Base-by-base conservation (phyloP, 2,797 vertebrate species). In the Arctocebus calabarensis region DNA sequence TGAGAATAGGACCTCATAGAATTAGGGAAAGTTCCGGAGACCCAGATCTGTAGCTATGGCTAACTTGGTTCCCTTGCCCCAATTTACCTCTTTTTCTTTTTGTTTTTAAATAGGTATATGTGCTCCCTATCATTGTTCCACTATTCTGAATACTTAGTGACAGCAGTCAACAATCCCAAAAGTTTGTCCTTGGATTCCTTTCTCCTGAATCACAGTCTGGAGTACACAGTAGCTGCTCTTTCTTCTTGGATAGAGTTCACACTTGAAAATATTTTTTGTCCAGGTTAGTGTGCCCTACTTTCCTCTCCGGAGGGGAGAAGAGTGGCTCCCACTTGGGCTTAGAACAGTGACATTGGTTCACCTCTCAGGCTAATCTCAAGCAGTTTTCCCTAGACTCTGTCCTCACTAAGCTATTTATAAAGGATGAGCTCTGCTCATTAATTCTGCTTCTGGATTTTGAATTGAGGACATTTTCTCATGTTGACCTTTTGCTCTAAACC, bases 191-290 rank as follows among this genome's bases (percentile, higher is more conserved):
- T 99, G 97, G 99, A 99, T 97, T 99, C 99, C 0, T 99, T 99
- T 97, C 99, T 99, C 59, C 99, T 99, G 96, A 99, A 99, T 98
- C 99, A 99, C 98, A 99, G 99, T 22, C 91, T 99, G 94, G 99
- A 99, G 97, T 99, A 99, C 97, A 99, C 99, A 0, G 96, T 99
- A 93, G 99, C 99, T 0, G 99, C 99, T 0, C 81, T 99, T 79
- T 99, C 99, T 0, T 99, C 99, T 27, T 99, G 99, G 99, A 93
- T 99, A 91, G 99, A 99, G 98, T 99, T 99, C 98, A 99, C 99
- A 0, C 97, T 99, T 84, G 99, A 99, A 97, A 99, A 99, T 91
- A 97, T 99, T 12, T 98, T 99, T 0, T 98, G 99, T 97, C 99
- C 99, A 99, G 99, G 99, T 99, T 11, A 61, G 97, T 97, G 64